These are phyloP conservation scores for Meda fulgida DNA, from an alignment of 2,797 vertebrate species.

Conservation along the genomic window DNA sequence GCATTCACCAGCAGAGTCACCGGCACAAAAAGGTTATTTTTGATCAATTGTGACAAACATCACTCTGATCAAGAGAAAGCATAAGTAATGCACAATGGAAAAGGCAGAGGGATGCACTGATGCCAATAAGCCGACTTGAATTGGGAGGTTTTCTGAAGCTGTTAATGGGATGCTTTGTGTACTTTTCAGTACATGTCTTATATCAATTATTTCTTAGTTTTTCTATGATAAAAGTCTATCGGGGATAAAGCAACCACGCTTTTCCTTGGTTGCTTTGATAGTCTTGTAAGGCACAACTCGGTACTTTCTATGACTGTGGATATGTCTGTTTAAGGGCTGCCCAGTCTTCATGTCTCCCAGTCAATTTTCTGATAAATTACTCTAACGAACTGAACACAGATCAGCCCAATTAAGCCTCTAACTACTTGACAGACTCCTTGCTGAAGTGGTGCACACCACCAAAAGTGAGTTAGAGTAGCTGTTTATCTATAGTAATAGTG, in stretches of 20 bases:
- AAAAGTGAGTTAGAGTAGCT: conserved; percentile 53
- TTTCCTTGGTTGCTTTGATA: conserved; percentile 13
- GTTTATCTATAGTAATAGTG: conserved; percentile 52
- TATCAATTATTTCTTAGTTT: conserved; percentile 26
- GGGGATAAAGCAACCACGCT: neutral
- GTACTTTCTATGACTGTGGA: conserved; percentile 40
- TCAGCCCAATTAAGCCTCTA: conserved; percentile 63
- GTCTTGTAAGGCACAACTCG: conserved; percentile 49
- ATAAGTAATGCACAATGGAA: conserved; percentile 12
- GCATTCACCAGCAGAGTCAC: conserved; percentile 46
- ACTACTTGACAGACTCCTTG: conserved; percentile 57
- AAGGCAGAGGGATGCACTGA: conserved; percentile 21
- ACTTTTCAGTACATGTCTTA: neutral
- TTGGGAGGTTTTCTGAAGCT: conserved; percentile 31
- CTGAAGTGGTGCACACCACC: conserved; percentile 52
- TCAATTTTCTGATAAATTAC: conserved; percentile 65
- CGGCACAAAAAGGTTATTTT: conserved; percentile 53
- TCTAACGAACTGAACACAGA: conserved; percentile 64
- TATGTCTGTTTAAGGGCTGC: conserved; percentile 57
- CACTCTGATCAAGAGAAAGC: conserved; percentile 50
- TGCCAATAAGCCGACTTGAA: conserved; percentile 28
- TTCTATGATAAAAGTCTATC: neutral
- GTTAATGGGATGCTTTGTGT: conserved; percentile 11
- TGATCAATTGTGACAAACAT: conserved; percentile 54
- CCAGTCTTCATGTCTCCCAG: conserved; percentile 58